phyloP scores from a whole-genome alignment of 1,140 invertebrate species.

The Calliphora vicina region DNA sequence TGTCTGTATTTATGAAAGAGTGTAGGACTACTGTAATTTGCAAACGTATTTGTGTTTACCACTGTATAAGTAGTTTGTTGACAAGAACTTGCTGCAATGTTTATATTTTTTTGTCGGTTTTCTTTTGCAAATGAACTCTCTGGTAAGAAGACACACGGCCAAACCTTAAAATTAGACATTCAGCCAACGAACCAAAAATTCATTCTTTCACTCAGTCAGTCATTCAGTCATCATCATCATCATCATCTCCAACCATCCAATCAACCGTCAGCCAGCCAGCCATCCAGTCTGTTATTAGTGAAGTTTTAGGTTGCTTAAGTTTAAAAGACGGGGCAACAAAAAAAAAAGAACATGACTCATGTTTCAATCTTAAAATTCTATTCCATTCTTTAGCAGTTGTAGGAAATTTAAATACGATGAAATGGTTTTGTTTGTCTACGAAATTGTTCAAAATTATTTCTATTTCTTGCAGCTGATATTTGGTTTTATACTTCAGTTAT shows the following conservation, averaged over 20 bases:
- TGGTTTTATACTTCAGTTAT: neutral
- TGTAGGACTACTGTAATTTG: neutral
- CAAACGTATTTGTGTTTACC: neutral
- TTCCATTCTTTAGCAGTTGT: neutral
- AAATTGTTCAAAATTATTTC: neutral
- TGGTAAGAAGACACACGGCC: neutral
- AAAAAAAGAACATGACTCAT: neutral
- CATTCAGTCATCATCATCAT: too few species aligned
- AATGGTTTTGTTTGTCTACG: neutral
- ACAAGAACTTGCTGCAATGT: neutral
- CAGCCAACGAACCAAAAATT: neutral
- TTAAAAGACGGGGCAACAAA: neutral
- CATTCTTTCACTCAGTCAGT: neutral
- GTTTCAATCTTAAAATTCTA: neutral
- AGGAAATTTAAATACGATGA: neutral
- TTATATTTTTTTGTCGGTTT: neutral
- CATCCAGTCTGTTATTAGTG: neutral
- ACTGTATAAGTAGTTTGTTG: neutral
- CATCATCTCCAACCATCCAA: neutral
- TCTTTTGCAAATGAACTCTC: neutral
- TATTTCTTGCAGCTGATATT: slow-evolving; percentile 3
- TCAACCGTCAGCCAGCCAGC: neutral
- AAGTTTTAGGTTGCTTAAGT: neutral
- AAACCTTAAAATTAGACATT: slow-evolving; percentile 3
- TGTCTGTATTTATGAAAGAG: too few species aligned